Evolutionary conservation across 1,140 invertebrate genomes (phyloP).

Genomic region (Nasonia longicornis): DNA sequence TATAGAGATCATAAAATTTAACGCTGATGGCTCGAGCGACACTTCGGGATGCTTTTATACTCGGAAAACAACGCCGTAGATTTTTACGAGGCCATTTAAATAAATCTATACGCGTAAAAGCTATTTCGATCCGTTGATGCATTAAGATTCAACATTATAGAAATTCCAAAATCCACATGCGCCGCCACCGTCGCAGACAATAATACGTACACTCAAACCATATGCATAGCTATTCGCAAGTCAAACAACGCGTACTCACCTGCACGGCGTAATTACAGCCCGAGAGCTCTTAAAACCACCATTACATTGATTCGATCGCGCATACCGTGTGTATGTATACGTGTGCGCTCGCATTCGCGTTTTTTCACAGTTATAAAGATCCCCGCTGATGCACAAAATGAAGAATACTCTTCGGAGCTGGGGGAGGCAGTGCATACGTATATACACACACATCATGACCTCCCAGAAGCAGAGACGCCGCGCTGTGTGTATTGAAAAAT

Average conservation of each 20-base stretch:
- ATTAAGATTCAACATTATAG: too few species aligned
- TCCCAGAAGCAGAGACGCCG: constrained; percentile 25
- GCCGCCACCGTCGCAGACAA: too few species aligned
- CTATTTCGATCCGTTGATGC: background rate
- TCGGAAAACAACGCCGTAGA: background rate
- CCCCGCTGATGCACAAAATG: constrained; percentile 8
- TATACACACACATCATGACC: constrained; percentile 15
- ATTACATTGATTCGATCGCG: constrained; percentile 25
- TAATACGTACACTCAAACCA: too few species aligned
- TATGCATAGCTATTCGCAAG: too few species aligned
- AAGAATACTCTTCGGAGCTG: background rate
- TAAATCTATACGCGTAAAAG: background rate
- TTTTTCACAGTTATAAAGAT: constrained; percentile 16
- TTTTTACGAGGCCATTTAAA: background rate
- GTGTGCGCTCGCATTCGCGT: background rate
- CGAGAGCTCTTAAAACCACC: background rate
- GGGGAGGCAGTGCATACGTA: background rate
- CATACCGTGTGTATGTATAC: background rate
- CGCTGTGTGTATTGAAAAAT: constrained; percentile 32
- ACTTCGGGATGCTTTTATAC: background rate
- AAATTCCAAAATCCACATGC: too few species aligned
- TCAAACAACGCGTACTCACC: background rate
- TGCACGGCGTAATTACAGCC: background rate
- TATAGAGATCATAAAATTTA: constrained; percentile 26
- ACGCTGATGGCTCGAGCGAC: constrained; percentile 19